Conservation (phyloP, 2,113 vertebrate genomes). For the Blennius ocellaris region DNA sequence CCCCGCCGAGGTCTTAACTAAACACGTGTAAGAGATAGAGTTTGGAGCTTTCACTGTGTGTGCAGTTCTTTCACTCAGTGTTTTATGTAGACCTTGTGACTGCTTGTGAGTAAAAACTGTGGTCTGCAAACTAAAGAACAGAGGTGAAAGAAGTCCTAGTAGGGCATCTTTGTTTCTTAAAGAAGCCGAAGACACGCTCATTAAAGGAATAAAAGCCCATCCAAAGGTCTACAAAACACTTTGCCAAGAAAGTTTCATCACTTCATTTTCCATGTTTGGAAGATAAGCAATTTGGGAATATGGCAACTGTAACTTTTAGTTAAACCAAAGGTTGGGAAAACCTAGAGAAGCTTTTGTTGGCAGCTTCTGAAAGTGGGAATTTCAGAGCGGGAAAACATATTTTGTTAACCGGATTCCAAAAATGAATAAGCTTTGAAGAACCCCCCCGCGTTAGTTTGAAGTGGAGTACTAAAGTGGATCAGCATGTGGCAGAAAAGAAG, state of each 20-base stretch:
- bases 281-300: constrained; percentile 1
- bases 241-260: constrained; percentile 17
- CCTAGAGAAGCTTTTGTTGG: constrained; percentile 19
- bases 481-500: constrained; percentile 35
- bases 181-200: neutral
- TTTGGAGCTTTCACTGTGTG: constrained; percentile 53
- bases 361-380: neutral
- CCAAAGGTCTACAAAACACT: constrained; percentile 5
- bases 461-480: constrained; percentile 46
- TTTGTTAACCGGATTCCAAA: constrained; percentile 26
- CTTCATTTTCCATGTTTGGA: constrained; percentile 30
- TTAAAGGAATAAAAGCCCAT: neutral
- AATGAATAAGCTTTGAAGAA: constrained; percentile 36
- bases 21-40: constrained; percentile 61
- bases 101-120: constrained; percentile 10
- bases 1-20: constrained; percentile 64
- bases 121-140: constrained; percentile 23
- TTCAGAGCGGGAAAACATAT: constrained; percentile 26
- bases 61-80: constrained; percentile 45
- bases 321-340: constrained; percentile 30
- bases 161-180: constrained; percentile 25
- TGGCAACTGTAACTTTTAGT: constrained; percentile 12
- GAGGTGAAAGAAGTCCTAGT: constrained; percentile 34
- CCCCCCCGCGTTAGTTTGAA: constrained; percentile 21
- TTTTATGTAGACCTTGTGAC: constrained; percentile 18